A percentile compares a stretch with the other conserved stretches of the same genome.
These are phyloP conservation scores for Potamarius usumacintae DNA, from an alignment of 2,113 vertebrate genomes.

Conservation along the genomic window DNA sequence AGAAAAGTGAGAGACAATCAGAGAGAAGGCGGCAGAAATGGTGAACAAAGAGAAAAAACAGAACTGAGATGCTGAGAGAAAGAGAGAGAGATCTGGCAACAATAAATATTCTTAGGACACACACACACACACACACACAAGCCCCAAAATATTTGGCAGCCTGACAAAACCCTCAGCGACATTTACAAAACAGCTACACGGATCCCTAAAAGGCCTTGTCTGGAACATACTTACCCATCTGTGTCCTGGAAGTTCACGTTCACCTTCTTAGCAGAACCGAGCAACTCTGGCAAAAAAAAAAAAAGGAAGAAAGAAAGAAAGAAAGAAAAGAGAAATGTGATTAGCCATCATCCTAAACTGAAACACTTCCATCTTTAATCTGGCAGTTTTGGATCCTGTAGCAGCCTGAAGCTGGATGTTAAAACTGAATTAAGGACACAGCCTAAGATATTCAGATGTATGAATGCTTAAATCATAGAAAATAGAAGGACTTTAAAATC, in stretches of 20 bases:
- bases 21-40: neutral
- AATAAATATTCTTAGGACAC: neutral
- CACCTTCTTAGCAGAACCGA: slow-evolving; percentile 77
- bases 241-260: slow-evolving; percentile 79
- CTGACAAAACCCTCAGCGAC: slow-evolving; percentile 24
- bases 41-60: neutral
- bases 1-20: neutral
- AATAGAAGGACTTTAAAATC: neutral
- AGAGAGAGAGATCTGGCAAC: neutral
- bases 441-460: neutral
- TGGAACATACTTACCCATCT: slow-evolving; percentile 72
- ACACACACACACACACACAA: slow-evolving; percentile 5
- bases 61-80: neutral
- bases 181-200: slow-evolving; percentile 28
- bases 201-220: slow-evolving; percentile 38
- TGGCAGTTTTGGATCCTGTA: neutral
- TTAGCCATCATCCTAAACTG: neutral
- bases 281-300: slow-evolving; percentile 69
- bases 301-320: slow-evolving; percentile 33
- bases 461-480: neutral
- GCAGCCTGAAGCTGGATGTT: neutral
- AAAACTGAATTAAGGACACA: neutral
- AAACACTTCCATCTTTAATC: neutral
- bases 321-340: slow-evolving; percentile 34
- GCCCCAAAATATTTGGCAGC: slow-evolving; percentile 33